Conservation (phyloP, 2,888 invertebrate species). For the Melitaea athalia region DNA sequence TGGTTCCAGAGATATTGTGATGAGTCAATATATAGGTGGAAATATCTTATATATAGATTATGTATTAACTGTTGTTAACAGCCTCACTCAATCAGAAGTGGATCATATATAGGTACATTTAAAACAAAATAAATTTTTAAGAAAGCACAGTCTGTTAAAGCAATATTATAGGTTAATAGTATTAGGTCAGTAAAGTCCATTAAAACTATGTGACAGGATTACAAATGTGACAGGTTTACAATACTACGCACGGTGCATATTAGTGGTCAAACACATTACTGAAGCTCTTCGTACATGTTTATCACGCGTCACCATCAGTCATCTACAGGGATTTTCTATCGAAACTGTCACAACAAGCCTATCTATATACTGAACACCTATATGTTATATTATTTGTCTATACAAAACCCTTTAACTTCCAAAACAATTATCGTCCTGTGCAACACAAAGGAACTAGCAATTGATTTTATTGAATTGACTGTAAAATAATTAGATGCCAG, state of each 20-base stretch:
- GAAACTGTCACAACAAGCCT: constrained; percentile 12
- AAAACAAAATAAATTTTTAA: too few species aligned
- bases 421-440: neutral
- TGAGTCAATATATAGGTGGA: too few species aligned
- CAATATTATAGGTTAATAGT: neutral
- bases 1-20: too few species aligned
- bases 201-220: neutral
- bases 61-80: too few species aligned
- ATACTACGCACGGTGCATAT: neutral
- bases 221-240: neutral
- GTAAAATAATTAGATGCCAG: neutral
- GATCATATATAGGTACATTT: too few species aligned
- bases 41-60: too few species aligned
- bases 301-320: constrained; percentile 7
- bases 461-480: constrained; percentile 7
- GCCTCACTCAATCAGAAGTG: too few species aligned
- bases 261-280: neutral
- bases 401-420: constrained; percentile 2
- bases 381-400: neutral
- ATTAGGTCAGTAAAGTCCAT: neutral
- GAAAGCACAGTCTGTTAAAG: too few species aligned
- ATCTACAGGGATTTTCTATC: constrained; percentile 2
- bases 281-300: neutral
- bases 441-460: constrained; percentile 1
- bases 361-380: constrained; percentile 16